Evolutionary conservation across 2,888 invertebrate genomes (phyloP).

Genomic region (Eustalomyia histrio): DNA sequence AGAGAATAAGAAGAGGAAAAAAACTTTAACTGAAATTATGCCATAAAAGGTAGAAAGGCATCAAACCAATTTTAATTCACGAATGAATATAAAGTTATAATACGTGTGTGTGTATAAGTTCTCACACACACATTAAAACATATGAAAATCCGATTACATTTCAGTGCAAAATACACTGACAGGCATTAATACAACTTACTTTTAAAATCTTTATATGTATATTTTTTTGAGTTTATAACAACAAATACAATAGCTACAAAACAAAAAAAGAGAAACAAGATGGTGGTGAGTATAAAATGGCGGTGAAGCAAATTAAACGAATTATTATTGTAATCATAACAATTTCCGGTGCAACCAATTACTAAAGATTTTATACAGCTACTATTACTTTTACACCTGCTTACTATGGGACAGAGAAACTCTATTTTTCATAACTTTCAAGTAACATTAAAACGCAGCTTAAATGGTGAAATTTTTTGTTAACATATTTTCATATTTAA

Average conservation of each 20-base stretch:
- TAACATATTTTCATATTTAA: no score
- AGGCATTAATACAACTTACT: conserved; percentile 24
- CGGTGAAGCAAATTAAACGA: conserved; percentile 66
- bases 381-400: conserved; percentile 33
- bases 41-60: conserved; percentile 12
- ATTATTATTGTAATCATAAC: conserved; percentile 68
- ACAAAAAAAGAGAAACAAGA: not conserved
- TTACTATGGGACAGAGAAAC: not conserved
- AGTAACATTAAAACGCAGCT: no score
- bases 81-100: conserved; percentile 46
- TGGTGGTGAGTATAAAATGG: conserved; percentile 50
- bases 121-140: not conserved
- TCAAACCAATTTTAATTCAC: conserved; percentile 32
- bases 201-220: conserved; percentile 33
- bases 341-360: conserved; percentile 68
- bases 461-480: no score
- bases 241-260: not conserved
- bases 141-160: not conserved
- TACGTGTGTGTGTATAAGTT: not conserved
- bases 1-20: conserved; percentile 1
- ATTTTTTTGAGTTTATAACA: not conserved
- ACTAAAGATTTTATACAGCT: conserved; percentile 55
- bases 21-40: conserved; percentile 24
- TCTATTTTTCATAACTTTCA: no score
- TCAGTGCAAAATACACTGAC: conserved; percentile 1